These are phyloP conservation scores for Porphyrio hochstetteri DNA, from an alignment of 2,113 vertebrate genomes.

Conservation along the genomic window DNA sequence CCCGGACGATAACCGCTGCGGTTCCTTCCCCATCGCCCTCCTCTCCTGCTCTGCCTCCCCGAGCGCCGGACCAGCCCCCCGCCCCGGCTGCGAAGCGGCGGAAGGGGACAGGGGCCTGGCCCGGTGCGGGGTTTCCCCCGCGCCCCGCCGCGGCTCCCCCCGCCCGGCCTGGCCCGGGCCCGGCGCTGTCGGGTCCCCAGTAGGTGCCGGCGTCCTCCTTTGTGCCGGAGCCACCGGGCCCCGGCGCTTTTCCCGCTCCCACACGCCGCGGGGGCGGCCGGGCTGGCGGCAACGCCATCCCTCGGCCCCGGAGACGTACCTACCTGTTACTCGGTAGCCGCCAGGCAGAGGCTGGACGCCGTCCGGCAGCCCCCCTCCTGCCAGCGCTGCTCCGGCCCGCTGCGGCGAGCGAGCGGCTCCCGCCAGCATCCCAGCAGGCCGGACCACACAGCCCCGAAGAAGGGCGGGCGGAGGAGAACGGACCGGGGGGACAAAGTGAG, in stretches of 20 bases:
- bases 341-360: not conserved
- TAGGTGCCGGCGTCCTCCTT: not conserved
- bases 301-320: too few species aligned
- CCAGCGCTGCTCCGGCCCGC: too few species aligned
- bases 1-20: not conserved
- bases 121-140: too few species aligned
- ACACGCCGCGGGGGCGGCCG: too few species aligned
- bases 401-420: accelerated
- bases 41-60: not conserved
- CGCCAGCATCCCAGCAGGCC: not conserved
- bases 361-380: not conserved
- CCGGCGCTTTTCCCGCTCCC: too few species aligned
- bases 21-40: not conserved
- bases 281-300: not conserved
- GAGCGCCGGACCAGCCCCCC: not conserved
- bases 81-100: too few species aligned
- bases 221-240: not conserved
- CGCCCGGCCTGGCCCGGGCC: too few species aligned
- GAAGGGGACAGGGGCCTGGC: too few species aligned
- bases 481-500: not conserved
- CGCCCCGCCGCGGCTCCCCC: not conserved
- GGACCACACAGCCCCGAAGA: not conserved
- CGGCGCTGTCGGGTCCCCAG: not conserved
- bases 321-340: too few species aligned
- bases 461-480: not conserved